These are phyloP conservation scores for Apostichopus parvimensis DNA, from an alignment of 35 echinoderm and acorn worm genomes.

Conservation along the genomic window DNA sequence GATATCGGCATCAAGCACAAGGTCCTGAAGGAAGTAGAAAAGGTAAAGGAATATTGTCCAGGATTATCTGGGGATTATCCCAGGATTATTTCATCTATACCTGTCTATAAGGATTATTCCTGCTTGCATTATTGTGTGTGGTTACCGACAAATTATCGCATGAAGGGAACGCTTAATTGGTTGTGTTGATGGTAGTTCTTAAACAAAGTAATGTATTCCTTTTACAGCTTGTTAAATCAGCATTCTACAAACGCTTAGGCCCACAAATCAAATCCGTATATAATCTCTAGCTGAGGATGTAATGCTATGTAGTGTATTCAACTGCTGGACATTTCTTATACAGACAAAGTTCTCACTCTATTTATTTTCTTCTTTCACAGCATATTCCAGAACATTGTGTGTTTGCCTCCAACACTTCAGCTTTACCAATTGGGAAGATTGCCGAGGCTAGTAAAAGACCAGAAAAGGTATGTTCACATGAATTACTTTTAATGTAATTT, in stretches of 20 bases:
- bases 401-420: slow-evolving; percentile 98
- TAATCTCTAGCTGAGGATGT: no score
- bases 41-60: slow-evolving; percentile 31
- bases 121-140: no score
- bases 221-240: neutral
- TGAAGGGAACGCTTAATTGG: neutral
- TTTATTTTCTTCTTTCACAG: slow-evolving; percentile 48
- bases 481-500: no score
- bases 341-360: neutral
- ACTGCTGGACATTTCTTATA: no score
- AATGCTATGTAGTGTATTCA: no score
- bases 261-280: no score
- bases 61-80: no score
- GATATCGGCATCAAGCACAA: slow-evolving; percentile 96
- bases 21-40: slow-evolving; percentile 94
- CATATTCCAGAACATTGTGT: slow-evolving; percentile 92
- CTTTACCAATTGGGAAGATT: slow-evolving; percentile 88
- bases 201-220: no score
- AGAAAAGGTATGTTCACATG: slow-evolving; percentile 70
- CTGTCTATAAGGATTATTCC: neutral
- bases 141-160: no score
- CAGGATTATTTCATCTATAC: neutral
- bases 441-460: slow-evolving; percentile 93
- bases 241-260: neutral
- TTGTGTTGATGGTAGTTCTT: neutral